A percentile compares a stretch with the other conserved stretches of the same genome.
phyloP scores from a whole-genome alignment of 2,797 vertebrate genomes.

The Zalophus californianus region DNA sequence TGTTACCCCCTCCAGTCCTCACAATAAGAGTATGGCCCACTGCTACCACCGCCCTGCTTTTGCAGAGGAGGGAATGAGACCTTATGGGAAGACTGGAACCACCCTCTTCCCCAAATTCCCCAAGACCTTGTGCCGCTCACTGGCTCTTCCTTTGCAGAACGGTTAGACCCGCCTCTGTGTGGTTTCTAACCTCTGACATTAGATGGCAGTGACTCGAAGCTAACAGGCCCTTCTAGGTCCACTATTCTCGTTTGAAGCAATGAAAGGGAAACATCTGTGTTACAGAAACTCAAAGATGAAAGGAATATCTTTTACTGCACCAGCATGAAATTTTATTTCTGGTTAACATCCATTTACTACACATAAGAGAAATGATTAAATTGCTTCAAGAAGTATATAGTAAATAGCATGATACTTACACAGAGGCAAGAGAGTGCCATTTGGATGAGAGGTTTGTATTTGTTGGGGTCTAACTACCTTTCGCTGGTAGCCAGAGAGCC shows the following conservation, averaged over 20 bases:
- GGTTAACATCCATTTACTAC: background rate
- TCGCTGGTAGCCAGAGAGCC: background rate
- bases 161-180: background rate
- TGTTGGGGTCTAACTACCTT: background rate
- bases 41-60: background rate
- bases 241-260: too few relatives aligned
- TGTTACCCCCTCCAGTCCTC: background rate
- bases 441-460: background rate
- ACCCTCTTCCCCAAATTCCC: background rate
- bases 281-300: background rate
- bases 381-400: background rate
- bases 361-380: background rate
- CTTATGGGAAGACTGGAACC: background rate
- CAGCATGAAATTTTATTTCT: background rate
- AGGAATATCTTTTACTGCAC: background rate
- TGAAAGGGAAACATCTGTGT: background rate
- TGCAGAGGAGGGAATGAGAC: background rate
- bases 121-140: background rate
- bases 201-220: background rate
- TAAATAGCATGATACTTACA: background rate
- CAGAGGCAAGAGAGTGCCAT: background rate
- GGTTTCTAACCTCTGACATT: background rate
- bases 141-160: background rate
- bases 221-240: background rate
- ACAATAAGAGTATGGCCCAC: background rate